Evolutionary conservation across 2,797 vertebrate genomes (phyloP).

Genomic region (Molothrus ater): DNA sequence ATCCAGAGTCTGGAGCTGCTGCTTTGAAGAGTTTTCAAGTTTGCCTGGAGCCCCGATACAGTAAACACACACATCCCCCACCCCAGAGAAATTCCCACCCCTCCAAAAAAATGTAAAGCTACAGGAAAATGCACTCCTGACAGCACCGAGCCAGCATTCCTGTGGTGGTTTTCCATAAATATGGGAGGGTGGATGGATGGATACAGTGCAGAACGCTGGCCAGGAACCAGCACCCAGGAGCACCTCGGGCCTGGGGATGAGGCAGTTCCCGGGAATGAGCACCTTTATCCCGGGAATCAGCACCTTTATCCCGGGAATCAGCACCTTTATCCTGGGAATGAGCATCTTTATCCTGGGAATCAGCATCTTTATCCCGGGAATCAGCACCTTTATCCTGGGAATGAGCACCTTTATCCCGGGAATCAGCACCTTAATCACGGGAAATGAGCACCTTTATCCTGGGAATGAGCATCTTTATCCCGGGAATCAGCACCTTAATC

Average conservation of each 20-base stretch:
- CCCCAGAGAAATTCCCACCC: slow-evolving; percentile 39
- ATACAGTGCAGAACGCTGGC: slow-evolving; percentile 78
- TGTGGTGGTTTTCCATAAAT: slow-evolving; percentile 81
- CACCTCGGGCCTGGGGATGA: not conserved
- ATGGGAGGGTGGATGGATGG: slow-evolving; percentile 64
- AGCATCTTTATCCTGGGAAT: not conserved
- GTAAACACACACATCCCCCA: slow-evolving; percentile 76
- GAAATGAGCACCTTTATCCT: no score
- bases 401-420: no score
- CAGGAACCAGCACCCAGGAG: not conserved
- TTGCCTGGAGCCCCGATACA: slow-evolving; percentile 80
- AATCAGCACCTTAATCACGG: no score
- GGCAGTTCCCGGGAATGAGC: not conserved
- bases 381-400: no score
- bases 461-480: not conserved
- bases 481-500: no score
- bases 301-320: not conserved
- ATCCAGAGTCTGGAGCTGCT: slow-evolving; percentile 7
- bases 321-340: not conserved
- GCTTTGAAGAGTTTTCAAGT: slow-evolving; percentile 79
- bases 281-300: not conserved
- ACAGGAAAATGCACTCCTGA: slow-evolving; percentile 39
- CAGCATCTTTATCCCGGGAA: no score
- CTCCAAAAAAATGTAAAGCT: not conserved
- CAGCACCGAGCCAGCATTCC: slow-evolving; percentile 53